Percentiles rank a stretch among this genome's conserved stretches.
Evolutionary conservation across 2,797 vertebrate species (phyloP).

Genomic region (Danio kyathit): DNA sequence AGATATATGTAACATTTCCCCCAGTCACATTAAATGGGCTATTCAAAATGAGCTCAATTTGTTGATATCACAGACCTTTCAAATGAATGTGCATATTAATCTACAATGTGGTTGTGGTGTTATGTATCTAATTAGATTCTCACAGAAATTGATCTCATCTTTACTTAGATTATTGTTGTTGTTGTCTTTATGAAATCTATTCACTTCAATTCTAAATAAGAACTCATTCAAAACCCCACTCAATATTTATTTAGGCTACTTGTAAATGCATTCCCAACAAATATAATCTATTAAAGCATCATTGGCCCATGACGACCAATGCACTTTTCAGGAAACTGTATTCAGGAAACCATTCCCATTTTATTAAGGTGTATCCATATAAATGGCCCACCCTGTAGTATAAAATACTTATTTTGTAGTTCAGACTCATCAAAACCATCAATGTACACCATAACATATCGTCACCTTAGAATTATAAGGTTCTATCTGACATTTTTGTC

Average conservation of each 20-base stretch:
- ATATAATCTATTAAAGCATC: not conserved
- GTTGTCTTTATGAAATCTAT: not conserved
- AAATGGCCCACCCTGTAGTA: no score
- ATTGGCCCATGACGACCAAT: no score
- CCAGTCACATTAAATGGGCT: slow-evolving; percentile 2
- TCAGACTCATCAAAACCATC: not conserved
- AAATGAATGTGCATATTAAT: slow-evolving; percentile 5
- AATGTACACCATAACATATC: no score
- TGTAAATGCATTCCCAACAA: no score
- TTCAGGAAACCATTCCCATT: no score
- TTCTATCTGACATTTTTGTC: no score
- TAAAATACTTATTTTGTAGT: not conserved
- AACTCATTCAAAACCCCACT: not conserved
- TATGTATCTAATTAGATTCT: not conserved
- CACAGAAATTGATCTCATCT: not conserved
- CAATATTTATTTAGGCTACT: no score
- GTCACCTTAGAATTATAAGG: no score
- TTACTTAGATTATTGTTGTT: not conserved
- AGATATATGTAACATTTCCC: slow-evolving; percentile 5
- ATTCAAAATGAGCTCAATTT: not conserved
- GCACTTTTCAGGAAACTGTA: no score
- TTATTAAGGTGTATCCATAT: no score
- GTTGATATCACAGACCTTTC: slow-evolving; percentile 7
- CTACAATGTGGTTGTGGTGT: slow-evolving; percentile 7
- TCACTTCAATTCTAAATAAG: not conserved